A percentile compares a stretch with the other conserved stretches of the same genome.
Evolutionary conservation across 2,888 invertebrate species (phyloP).

Genomic region (Heliconius cydno): DNA sequence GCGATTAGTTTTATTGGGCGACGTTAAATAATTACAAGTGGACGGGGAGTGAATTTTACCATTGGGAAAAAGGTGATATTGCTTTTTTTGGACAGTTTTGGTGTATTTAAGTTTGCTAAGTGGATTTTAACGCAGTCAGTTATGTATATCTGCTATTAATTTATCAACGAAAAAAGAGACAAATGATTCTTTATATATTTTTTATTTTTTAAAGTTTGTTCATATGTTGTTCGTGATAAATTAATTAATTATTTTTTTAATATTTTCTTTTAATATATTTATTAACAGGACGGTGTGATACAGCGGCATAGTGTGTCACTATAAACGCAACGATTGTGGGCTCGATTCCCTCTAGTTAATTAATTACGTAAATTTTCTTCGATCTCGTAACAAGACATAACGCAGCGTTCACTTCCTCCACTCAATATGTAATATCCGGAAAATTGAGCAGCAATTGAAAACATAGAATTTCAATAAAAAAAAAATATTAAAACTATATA

Average conservation of each 20-base stretch:
- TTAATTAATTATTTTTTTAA: too few species aligned
- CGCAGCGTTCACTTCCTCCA: neutral
- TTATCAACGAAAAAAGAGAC: neutral
- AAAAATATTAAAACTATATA: neutral
- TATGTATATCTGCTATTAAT: neutral
- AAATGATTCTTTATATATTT: neutral
- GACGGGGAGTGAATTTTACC: slow-evolving; percentile 6
- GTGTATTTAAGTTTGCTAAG: neutral
- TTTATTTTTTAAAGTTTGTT: too few species aligned
- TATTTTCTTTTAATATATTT: too few species aligned
- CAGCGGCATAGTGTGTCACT: neutral
- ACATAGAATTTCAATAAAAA: neutral
- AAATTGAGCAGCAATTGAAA: too few species aligned
- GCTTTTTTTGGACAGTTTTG: neutral
- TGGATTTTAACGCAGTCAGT: neutral
- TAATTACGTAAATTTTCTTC: neutral
- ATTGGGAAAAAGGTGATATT: neutral
- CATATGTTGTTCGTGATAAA: too few species aligned
- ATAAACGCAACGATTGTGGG: neutral
- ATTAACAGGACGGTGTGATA: too few species aligned
- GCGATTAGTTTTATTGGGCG: slow-evolving; percentile 29
- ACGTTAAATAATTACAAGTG: slow-evolving; percentile 27
- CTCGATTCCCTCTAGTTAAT: neutral
- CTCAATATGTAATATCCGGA: neutral
- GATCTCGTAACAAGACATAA: neutral